Percentiles rank a stretch among this genome's conserved stretches.
Evolutionary conservation across 2,888 invertebrate genomes (phyloP).

Genomic region (Patella ulyssiponensis): DNA sequence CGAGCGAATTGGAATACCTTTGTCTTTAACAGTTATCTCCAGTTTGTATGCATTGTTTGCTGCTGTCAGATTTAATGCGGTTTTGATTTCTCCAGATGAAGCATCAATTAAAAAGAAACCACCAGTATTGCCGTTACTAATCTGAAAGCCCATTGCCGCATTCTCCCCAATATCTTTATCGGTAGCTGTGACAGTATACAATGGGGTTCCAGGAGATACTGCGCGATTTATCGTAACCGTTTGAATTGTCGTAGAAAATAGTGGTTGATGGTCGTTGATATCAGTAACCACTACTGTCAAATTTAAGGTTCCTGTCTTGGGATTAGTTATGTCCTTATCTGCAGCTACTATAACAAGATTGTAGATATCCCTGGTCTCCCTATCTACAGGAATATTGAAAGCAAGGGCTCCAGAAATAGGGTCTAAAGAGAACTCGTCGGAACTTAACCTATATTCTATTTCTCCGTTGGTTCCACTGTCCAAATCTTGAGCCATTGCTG

Average conservation of each 20-base stretch:
- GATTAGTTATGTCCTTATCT: slow-evolving; percentile 41
- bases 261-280: slow-evolving; percentile 49
- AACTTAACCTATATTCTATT: slow-evolving; percentile 80
- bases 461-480: slow-evolving; percentile 88
- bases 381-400: slow-evolving; percentile 40
- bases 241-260: slow-evolving; percentile 35
- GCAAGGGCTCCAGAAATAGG: slow-evolving; percentile 30
- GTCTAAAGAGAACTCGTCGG: slow-evolving; percentile 39
- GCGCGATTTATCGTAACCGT: slow-evolving; percentile 43
- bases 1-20: slow-evolving; percentile 43
- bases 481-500: slow-evolving; percentile 86
- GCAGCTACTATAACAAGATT: slow-evolving; percentile 41
- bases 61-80: slow-evolving; percentile 33
- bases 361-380: slow-evolving; percentile 41
- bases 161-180: slow-evolving; percentile 49
- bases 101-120: slow-evolving; percentile 47
- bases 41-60: slow-evolving; percentile 35
- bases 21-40: slow-evolving; percentile 44
- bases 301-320: slow-evolving; percentile 38
- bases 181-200: slow-evolving; percentile 44
- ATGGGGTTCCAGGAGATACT: slow-evolving; percentile 34
- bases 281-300: slow-evolving; percentile 45
- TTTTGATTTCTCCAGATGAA: slow-evolving; percentile 42
- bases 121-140: slow-evolving; percentile 47
- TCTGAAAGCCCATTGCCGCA: slow-evolving; percentile 43